Percentiles rank a stretch among this genome's conserved stretches.
phyloP scores from a whole-genome alignment of 2,888 invertebrate species.

The Dynastes tityus region DNA sequence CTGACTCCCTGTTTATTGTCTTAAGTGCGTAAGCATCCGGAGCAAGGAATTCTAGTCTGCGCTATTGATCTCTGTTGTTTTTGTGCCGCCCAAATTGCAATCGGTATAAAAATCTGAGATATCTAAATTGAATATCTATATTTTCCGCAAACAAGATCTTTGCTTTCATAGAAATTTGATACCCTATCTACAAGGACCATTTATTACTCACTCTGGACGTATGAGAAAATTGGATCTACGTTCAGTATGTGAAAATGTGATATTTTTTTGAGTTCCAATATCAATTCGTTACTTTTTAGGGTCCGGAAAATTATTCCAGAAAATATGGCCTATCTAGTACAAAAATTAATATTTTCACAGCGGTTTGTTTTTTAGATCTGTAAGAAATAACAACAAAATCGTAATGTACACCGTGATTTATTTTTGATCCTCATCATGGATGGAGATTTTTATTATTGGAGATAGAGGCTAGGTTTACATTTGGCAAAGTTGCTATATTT shows the following conservation, averaged over 20 bases:
- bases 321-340: too few species aligned
- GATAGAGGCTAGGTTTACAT: too few species aligned
- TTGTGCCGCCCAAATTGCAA: slow-evolving; percentile 28
- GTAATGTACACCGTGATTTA: too few species aligned
- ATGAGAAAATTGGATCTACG: slow-evolving; percentile 29
- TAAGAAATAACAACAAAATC: too few species aligned
- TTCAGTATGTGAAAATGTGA: neutral
- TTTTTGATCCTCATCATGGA: too few species aligned
- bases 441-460: too few species aligned
- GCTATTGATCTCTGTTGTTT: slow-evolving; percentile 34
- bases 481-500: too few species aligned
- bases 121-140: slow-evolving; percentile 50
- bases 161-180: slow-evolving; percentile 47
- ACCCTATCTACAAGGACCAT: slow-evolving; percentile 30
- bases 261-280: neutral
- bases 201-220: slow-evolving; percentile 35
- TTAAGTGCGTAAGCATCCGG: slow-evolving; percentile 43
- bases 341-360: too few species aligned
- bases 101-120: slow-evolving; percentile 43
- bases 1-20: slow-evolving; percentile 47
- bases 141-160: slow-evolving; percentile 38
- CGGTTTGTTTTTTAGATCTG: too few species aligned
- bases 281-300: neutral
- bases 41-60: slow-evolving; percentile 3
- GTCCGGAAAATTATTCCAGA: neutral